Evolutionary conservation across 1,140 invertebrate genomes (phyloP), one percentile per base, ranked within the genome.

Genomic region (Phymorhynchus buccinoides): DNA sequence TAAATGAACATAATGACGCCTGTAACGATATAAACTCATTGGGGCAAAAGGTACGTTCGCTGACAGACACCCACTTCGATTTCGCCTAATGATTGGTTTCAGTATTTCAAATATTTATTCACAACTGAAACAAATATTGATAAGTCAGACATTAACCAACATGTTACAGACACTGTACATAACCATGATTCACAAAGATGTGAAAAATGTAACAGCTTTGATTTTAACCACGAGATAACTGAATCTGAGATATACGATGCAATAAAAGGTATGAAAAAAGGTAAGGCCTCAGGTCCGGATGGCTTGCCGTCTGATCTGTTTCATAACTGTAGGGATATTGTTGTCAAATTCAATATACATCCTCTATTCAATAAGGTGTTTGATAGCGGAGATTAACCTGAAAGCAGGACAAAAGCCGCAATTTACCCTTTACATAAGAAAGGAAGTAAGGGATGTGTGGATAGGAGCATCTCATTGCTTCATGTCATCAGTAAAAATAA

Each of bases 401-500:
- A 75, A 68, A 56, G 27, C 37, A 71, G 27, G 80, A 56, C 30
- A 52, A 80, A 83, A 56, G 85, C 41, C 41, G 80, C 18, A 71
- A 81, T 85, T 42, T 32, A 68, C 32, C 77, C 52, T 22, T 81
- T 85, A 66, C 62, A 81, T 85, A 85, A 85, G 44, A 80, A 52
- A 80, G 84, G 84, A 22, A 71, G 62, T 41, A 12, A 22, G 52
- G 30, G 62, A 6, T 35, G 66, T 66, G 78, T 80, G 32, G 62
- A 85, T 30, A 81, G 79, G 12, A 39, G 84, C 27, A 81, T 80
- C 37, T 80, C 84, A 12, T 56, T 84, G 37, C 37, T 79, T 2
- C 73, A 56, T 37, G 52, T 73, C 16, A 37, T 84, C 48, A 77
- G 75, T 35, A 84, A 84, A 79, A 52, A 44, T 35, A 84, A 84